Percentiles rank a stretch among this genome's conserved stretches.
These are phyloP conservation scores for Clavelina lepadiformis DNA, from an alignment of 23 tunicate species.

Conservation along the genomic window DNA sequence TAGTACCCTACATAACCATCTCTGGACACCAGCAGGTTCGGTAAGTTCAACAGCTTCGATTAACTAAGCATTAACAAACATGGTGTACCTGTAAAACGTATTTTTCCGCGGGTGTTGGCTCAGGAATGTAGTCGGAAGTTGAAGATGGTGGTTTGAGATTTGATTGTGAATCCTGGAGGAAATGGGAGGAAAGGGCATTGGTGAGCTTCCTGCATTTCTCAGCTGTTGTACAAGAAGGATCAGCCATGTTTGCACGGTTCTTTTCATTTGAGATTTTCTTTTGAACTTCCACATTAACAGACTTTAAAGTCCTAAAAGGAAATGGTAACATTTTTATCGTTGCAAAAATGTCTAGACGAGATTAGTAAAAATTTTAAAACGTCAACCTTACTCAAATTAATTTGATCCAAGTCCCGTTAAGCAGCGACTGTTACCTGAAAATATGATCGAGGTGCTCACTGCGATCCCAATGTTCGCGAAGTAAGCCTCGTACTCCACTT, in stretches of 20 bases:
- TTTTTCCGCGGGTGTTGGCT: conserved; percentile 71
- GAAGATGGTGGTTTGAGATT: conserved; percentile 2
- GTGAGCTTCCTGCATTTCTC: conserved; percentile 50
- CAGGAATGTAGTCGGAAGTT: conserved; percentile 1
- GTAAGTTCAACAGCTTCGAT: background rate
- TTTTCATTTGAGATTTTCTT: no score
- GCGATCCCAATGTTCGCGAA: conserved; percentile 61
- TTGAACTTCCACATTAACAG: no score
- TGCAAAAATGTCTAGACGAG: conserved; percentile 12
- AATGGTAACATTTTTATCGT: no score
- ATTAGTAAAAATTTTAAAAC: conserved; percentile 14
- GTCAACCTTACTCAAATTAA: background rate
- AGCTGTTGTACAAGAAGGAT: background rate
- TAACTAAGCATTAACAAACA: background rate
- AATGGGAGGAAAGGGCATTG: conserved; percentile 25
- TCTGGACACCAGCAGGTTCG: background rate
- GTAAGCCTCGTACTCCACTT: conserved; percentile 64
- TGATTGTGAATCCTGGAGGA: conserved; percentile 7
- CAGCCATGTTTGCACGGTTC: background rate
- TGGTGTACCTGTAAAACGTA: conserved; percentile 47
- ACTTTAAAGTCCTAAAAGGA: no score
- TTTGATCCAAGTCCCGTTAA: background rate
- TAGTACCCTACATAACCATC: background rate
- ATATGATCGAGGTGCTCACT: conserved; percentile 47
- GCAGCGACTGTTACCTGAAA: conserved; percentile 11